A percentile compares a stretch with the other conserved stretches of the same genome.
Evolutionary conservation across 2,797 vertebrate genomes (phyloP).

Genomic region (Hafferia zeledoni): DNA sequence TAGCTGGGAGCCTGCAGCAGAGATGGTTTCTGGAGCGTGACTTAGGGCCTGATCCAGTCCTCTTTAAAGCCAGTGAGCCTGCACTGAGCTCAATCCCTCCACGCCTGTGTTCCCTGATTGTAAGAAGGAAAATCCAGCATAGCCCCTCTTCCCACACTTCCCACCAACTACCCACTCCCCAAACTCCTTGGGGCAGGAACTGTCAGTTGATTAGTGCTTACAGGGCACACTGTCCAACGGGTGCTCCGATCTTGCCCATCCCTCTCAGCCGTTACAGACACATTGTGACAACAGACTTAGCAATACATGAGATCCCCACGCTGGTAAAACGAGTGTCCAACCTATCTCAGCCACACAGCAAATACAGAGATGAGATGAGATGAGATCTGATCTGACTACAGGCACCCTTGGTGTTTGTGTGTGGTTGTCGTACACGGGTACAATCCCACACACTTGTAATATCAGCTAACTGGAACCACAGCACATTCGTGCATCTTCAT

Average conservation of each 20-base stretch:
- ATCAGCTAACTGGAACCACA: neutral
- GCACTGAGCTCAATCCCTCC: neutral
- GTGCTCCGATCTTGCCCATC: neutral
- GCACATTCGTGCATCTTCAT: fast-evolving
- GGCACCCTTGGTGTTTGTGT: neutral
- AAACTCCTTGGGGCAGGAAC: neutral
- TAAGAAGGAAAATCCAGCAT: neutral
- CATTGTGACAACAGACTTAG: fast-evolving
- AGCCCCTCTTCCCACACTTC: neutral
- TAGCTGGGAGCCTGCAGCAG: neutral
- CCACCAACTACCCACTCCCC: neutral
- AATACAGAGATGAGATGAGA: neutral
- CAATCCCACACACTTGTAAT: neutral
- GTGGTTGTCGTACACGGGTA: fast-evolving
- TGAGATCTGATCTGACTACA: neutral
- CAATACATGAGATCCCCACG: neutral
- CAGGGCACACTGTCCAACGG: fast-evolving
- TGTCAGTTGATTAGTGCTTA: neutral
- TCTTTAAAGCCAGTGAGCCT: neutral
- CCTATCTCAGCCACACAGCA: neutral
- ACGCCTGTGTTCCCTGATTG: neutral
- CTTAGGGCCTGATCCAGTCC: neutral
- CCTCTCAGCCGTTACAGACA: neutral
- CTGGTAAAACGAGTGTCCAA: fast-evolving
- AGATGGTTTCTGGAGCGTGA: neutral